Evolutionary conservation across 2,113 vertebrate species (phyloP).

Genomic region (Piaya cayana): DNA sequence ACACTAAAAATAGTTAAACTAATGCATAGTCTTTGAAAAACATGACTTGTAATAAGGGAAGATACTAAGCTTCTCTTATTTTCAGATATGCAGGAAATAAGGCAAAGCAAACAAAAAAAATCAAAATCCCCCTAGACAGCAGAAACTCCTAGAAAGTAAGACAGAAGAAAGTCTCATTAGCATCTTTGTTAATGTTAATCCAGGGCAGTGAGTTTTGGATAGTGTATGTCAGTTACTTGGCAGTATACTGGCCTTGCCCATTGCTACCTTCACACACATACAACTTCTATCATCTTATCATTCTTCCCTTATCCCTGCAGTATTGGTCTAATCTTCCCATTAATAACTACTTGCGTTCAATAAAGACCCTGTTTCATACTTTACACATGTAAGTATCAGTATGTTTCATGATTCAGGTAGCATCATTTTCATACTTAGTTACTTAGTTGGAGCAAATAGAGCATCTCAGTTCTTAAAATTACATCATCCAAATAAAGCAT

Average conservation of each 20-base stretch:
- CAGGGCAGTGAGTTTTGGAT: not conserved
- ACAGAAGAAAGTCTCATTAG: not conserved
- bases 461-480: not conserved
- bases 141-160: not conserved
- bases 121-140: not conserved
- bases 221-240: not conserved
- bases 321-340: not conserved
- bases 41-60: not conserved
- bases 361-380: not conserved
- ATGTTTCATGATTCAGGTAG: not conserved
- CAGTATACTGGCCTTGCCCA: not conserved
- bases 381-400: not conserved
- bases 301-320: not conserved
- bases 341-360: not conserved
- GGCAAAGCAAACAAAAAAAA: not conserved
- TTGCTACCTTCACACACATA: not conserved
- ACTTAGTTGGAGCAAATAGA: not conserved
- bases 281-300: not conserved
- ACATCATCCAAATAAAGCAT: not conserved
- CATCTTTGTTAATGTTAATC: not conserved
- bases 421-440: not conserved
- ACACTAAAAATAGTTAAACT: not conserved
- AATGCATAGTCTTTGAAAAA: not conserved
- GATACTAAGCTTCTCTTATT: not conserved
- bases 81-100: not conserved